Base-by-base conservation (phyloP, 1,140 invertebrate genomes). In the Drosophila quadrilineata region DNA sequence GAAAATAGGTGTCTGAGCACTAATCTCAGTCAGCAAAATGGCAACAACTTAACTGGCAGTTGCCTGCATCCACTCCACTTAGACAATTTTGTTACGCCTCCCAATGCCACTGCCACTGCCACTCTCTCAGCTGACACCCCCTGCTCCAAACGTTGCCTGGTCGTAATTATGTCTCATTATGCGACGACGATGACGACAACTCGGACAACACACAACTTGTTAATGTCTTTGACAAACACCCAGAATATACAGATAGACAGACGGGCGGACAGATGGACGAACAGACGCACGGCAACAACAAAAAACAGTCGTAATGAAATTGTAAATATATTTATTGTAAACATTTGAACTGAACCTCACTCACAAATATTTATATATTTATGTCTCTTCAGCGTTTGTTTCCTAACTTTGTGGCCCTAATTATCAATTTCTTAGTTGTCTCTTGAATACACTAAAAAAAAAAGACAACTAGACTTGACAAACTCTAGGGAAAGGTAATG, bases 81-180 rank as follows among this genome's bases (percentile, higher is more conserved):
- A n/a, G n/a, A n/a, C 17, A 14, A 16, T 9, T 3, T 33, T n/a
- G 16, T 3, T n/a, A 8, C 8, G 16, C n/a, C 35, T 16, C 1
- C 12, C n/a, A n/a, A n/a, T n/a, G n/a, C n/a, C n/a, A n/a, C n/a
- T n/a, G 33, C n/a, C 16, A 12, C 10, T 8, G 14, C 14, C 24
- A 3, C 9, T 10, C 6, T 1, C 12, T 2, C 9, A 5, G 0
- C 29, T 6, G 1, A 2, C 14, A 5, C 6, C 9, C 16, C 10
- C 0, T n/a, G 19, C 19, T 35, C 9, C 50, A 66, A 76, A 82
- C 79, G 84, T n/a, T n/a, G n/a, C n/a, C n/a, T n/a, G n/a, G 6
- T 1, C 16, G 38, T 84, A 84, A 82, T 82, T 85, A 82, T 85
- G 73, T 60, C 69, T 76, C 79, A 82, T 82, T 84, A 82, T 84